Conservation (phyloP, 1,140 invertebrate genomes). For the Polyergus mexicanus region DNA sequence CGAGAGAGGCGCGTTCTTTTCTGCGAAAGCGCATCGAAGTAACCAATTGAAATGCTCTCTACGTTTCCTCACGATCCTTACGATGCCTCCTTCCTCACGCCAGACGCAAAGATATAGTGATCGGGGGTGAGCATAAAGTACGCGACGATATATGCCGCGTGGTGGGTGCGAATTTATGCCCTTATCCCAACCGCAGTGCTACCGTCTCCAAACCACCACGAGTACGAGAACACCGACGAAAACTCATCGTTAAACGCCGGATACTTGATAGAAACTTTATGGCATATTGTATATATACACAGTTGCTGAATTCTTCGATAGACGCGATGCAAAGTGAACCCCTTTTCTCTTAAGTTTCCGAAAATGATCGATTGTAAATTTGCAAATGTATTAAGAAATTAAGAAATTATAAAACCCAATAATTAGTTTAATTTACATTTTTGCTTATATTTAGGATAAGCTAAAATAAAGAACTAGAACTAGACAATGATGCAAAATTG, state of each 20-base stretch:
- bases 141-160: constrained; percentile 68
- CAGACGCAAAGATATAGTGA: constrained; percentile 52
- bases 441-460: not conserved
- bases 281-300: not conserved
- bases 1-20: constrained; percentile 43
- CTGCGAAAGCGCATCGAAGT: constrained; percentile 60
- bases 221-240: constrained; percentile 15
- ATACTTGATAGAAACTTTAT: constrained; percentile 44
- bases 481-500: not conserved
- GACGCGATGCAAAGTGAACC: too few species aligned
- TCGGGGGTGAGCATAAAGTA: constrained; percentile 70
- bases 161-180: constrained; percentile 70
- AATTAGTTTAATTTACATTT: not conserved
- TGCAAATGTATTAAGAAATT: not conserved
- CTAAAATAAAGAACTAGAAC: too few species aligned
- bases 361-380: not conserved
- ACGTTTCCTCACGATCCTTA: constrained; percentile 65
- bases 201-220: constrained; percentile 23
- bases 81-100: constrained; percentile 46
- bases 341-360: constrained; percentile 5
- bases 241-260: constrained; percentile 32
- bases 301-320: not conserved
- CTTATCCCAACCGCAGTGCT: constrained; percentile 67
- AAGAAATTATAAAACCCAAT: not conserved
- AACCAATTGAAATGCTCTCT: constrained; percentile 78